Percentiles rank a stretch among this genome's conserved stretches.
Conservation (phyloP, 53 echinoderm and acorn worm species). For the Zoroaster sp. region DNA sequence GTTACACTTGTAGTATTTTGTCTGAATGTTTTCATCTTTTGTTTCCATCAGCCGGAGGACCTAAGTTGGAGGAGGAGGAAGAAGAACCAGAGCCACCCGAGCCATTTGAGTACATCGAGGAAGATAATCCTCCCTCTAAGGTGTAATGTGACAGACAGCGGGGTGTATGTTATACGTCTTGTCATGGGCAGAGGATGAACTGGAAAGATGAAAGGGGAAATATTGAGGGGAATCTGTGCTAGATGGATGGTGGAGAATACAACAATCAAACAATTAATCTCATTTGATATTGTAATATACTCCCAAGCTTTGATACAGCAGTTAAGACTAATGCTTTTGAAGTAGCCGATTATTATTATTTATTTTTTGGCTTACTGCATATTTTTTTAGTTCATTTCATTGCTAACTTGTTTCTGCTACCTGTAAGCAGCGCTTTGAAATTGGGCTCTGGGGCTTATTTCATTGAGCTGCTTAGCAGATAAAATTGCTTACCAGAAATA, state of each 20-base stretch:
- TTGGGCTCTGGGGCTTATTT: neutral
- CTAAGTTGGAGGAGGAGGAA: slow-evolving; percentile 90
- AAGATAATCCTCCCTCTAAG: slow-evolving; percentile 24
- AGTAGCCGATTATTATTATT: too few species aligned
- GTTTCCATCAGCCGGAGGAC: slow-evolving; percentile 77
- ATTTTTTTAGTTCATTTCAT: too few species aligned
- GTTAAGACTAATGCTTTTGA: too few species aligned
- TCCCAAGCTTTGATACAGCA: too few species aligned
- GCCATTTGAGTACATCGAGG: slow-evolving; percentile 90
- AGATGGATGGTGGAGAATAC: too few species aligned
- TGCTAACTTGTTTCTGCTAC: neutral
- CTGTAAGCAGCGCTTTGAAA: neutral
- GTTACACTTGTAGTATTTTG: too few species aligned
- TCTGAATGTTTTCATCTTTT: neutral
- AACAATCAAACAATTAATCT: too few species aligned
- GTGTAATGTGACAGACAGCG: neutral
- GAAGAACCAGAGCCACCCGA: slow-evolving; percentile 97
- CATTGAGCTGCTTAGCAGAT: neutral
- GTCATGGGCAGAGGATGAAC: neutral
- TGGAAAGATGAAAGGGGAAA: neutral
- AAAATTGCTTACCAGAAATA: too few species aligned
- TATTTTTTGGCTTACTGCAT: too few species aligned
- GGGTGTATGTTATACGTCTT: too few species aligned
- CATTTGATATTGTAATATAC: too few species aligned
- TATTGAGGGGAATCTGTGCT: neutral